Base-by-base conservation (phyloP, 2,797 vertebrate genomes). In the Acanthornis magna region DNA sequence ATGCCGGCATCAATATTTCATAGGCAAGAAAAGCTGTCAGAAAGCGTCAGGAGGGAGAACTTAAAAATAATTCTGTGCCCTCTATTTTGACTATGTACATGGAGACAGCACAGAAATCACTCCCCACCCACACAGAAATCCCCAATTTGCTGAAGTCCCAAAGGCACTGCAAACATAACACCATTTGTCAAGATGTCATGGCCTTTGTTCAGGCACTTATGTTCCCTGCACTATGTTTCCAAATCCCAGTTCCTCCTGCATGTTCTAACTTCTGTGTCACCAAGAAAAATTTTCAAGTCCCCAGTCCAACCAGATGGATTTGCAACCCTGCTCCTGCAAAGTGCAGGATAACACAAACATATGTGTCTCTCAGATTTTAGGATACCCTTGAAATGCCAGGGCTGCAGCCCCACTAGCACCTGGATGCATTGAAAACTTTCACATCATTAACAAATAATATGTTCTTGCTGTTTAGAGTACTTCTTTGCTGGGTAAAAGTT, bases 51-150 rank as follows among this genome's bases (percentile, higher is more conserved):
- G 6, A 23, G 4, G 40, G 17, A 76, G 9, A 83, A 82, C 48
- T 23, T 15, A 54, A 50, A 63, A 61, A 29, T 30, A 84, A 10
- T 74, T 36, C 22, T 36, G 15, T 32, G 29, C 27, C 11, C 6
- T 78, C 42, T 62, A 3, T 50, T 83, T 77, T 4, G 5, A 22
- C 40, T 57, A 11, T 1, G 5, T 65, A 20, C 27, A 55, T 4
- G 0, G 0, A 18, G 38, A 43, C 1, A 8, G 27, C 10, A 18
- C 13, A 48, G 30, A 62, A 53, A 80, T 66, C 11, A 12, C 8
- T n/a, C 27, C 16, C 27, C 65, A 45, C 4, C 43, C 29, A 50
- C 2, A 5, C 5, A 66, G 43, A 60, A 77, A 34, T 1, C 6
- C 27, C 42, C 20, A 9, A 8, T 45, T 10, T 20, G 34, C 43